Evolutionary conservation across 2,113 vertebrate species (phyloP).

Genomic region (Zosterops japonicus): DNA sequence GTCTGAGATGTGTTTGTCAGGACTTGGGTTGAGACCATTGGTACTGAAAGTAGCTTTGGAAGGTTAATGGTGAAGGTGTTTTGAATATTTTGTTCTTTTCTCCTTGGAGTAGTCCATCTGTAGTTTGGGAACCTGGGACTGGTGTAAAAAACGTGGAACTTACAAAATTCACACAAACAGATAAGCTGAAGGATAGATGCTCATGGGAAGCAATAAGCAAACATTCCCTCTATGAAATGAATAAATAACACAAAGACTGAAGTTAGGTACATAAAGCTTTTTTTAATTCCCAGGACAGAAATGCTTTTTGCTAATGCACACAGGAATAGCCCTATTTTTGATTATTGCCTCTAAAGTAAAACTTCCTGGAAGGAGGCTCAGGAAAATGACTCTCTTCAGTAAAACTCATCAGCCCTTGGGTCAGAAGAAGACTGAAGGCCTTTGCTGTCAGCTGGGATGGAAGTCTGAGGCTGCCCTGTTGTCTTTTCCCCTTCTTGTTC

Average conservation of each 20-base stretch:
- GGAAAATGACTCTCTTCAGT: background rate
- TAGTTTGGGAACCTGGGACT: background rate
- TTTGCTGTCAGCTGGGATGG: background rate
- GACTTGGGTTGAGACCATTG: background rate
- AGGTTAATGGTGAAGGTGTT: background rate
- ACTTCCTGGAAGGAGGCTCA: background rate
- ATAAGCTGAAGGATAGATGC: background rate
- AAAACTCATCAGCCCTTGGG: background rate
- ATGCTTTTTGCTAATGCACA: background rate
- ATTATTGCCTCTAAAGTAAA: rapidly evolving
- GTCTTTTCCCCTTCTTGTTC: background rate
- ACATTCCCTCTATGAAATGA: background rate
- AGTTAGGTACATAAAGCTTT: background rate
- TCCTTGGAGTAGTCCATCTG: background rate
- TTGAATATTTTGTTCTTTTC: background rate
- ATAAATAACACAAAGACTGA: background rate
- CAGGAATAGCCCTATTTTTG: background rate
- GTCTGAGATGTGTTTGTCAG: background rate
- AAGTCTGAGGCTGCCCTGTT: background rate
- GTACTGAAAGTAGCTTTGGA: background rate
- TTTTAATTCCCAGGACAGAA: background rate
- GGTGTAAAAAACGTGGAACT: background rate
- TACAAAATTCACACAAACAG: background rate
- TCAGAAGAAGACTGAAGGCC: background rate
- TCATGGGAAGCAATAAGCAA: background rate